Base-by-base conservation (phyloP, 1,140 invertebrate genomes). In the Heliconius eleuchia region DNA sequence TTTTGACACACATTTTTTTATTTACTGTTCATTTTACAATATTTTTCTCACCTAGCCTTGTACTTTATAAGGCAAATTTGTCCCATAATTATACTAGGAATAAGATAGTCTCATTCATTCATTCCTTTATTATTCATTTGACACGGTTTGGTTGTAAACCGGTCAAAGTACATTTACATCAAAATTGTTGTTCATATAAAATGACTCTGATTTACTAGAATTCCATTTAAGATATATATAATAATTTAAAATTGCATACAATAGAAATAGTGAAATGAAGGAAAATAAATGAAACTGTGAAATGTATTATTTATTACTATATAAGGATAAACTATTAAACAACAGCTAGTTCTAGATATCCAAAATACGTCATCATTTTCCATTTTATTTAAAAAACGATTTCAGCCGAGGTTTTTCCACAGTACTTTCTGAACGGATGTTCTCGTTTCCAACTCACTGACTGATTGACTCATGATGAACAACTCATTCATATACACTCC, bases 401-500 rank as follows among this genome's bases (percentile, higher is more conserved):
- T 79, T 80, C 73, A 83, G 71, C 50, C 55, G 39, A 80, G 82
- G 78, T 82, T 85, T 85, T 79, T 74, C 80, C 76, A 50, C 30
- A 71, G 55, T 30, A 27, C 30, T 42, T 30, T 76, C 66, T 70
- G 30, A 73, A 74, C 79, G 76, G 79, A 74, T 82, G 74, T 30
- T 79, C 83, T 79, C 80, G 77, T 83, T 81, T 84, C 76, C 76
- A 76, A 82, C 66, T 50, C 77, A 84, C 73, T 88, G 84, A 85
- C 76, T 87, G 74, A 75, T 79, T 88, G 87, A 88, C 71, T 88
- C 82, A 66, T 66, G 60, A 30, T 30, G 23, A 66, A 30, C 23
- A 27, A 88, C 76, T 82, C 82, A 87, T 83, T 84, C 84, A 84
- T 87, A 77, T 83, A 71, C 39, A 80, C 30, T 78, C 66, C 50